Conservation (phyloP, 2,888 invertebrate genomes). For the Diabrotica balteata region DNA sequence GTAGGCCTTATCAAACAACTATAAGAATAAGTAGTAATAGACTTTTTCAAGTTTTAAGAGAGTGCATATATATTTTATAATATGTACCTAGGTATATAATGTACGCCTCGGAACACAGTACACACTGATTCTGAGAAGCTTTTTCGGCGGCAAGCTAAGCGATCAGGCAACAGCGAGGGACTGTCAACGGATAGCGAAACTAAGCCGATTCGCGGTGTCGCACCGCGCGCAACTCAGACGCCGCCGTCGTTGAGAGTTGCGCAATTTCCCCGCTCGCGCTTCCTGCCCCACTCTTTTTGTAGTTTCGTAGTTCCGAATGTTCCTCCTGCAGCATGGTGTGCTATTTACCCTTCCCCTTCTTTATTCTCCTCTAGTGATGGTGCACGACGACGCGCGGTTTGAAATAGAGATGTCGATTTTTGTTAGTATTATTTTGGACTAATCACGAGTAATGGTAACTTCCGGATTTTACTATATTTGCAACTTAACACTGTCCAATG, state of each 20-base stretch:
- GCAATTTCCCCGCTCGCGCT: conserved; percentile 52
- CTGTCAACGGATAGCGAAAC: conserved; percentile 60
- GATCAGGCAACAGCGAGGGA: conserved; percentile 62
- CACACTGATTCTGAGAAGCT: conserved; percentile 59
- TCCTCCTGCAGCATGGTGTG: no score
- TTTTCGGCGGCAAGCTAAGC: conserved; percentile 61
- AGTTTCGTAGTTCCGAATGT: conserved; percentile 13
- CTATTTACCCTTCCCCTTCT: no score
- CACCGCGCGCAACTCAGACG: conserved; percentile 43
- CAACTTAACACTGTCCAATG: no score
- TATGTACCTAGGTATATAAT: conserved; percentile 44
- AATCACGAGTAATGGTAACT: conserved; percentile 10
- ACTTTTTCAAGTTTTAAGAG: conserved; percentile 14
- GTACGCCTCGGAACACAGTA: conserved; percentile 58
- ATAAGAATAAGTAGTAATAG: conserved; percentile 15
- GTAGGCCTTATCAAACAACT: conserved; percentile 27
- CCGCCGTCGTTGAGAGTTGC: conserved; percentile 43
- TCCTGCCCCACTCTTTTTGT: conserved; percentile 22
- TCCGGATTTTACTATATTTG: no score
- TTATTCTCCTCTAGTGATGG: conserved; percentile 31
- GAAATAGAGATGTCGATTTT: no score
- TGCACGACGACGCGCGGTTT: conserved; percentile 15
- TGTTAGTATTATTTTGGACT: background rate
- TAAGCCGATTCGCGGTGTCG: conserved; percentile 53
- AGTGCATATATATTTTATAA: conserved; percentile 26